Conservation (phyloP, 2,797 vertebrate genomes). For the Aeoliscus strigatus region DNA sequence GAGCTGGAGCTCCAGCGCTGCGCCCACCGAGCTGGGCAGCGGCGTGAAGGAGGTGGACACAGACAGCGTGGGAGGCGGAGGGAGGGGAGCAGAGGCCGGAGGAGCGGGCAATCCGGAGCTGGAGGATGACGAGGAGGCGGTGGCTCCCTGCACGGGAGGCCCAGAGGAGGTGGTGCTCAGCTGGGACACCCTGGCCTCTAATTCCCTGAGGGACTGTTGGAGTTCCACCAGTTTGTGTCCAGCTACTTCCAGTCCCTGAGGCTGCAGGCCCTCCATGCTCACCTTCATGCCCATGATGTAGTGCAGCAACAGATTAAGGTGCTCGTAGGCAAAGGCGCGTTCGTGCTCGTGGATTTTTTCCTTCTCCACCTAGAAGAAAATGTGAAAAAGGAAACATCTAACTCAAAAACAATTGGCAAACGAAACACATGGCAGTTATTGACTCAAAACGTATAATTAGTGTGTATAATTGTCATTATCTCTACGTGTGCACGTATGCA, state of each 20-base stretch:
- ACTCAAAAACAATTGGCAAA: not conserved
- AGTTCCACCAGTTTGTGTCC: constrained; percentile 80
- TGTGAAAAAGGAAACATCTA: not conserved
- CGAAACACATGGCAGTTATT: too few relatives aligned
- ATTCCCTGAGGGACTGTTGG: constrained; percentile 77
- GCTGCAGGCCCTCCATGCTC: constrained; percentile 81
- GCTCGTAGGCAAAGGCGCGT: constrained; percentile 80
- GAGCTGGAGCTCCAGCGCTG: constrained; percentile 77
- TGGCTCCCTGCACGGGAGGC: constrained; percentile 79
- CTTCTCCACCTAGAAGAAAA: constrained; percentile 82
- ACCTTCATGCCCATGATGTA: constrained; percentile 85
- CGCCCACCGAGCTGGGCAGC: constrained; percentile 74
- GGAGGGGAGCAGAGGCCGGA: constrained; percentile 43
- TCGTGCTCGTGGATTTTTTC: constrained; percentile 88
- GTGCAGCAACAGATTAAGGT: constrained; percentile 87
- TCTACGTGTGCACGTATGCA: too few relatives aligned
- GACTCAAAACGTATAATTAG: too few relatives aligned
- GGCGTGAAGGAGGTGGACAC: constrained; percentile 77
- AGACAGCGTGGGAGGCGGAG: constrained; percentile 54
- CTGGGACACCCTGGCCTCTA: constrained; percentile 77
- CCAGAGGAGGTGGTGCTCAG: constrained; percentile 70
- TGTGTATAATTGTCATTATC: too few relatives aligned
- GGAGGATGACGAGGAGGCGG: constrained; percentile 56
- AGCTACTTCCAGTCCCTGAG: constrained; percentile 77
- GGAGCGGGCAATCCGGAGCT: constrained; percentile 49